Evolutionary conservation across 2,888 invertebrate genomes (phyloP), one percentile per base, ranked within the genome.

Genomic region (Himalopsyche anomala): DNA sequence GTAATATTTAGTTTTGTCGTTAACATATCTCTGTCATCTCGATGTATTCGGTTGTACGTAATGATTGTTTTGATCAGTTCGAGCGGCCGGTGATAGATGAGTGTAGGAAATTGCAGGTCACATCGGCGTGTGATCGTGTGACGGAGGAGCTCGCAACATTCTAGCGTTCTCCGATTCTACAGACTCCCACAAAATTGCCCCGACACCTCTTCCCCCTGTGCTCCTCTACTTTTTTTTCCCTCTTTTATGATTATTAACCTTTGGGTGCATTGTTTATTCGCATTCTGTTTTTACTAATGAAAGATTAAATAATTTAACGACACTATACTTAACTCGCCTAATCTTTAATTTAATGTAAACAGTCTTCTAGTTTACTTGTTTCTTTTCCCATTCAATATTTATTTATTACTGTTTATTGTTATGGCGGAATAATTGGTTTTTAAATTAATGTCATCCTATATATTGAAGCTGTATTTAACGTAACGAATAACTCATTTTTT

Each of bases 171-270:
- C 92, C 92, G 42, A 19, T 45, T 45, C 45, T 80, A 80, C 80
- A 80, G 42, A 28, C 51, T 80, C 80, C 51, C 42, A 11, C 92
- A 92, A 92, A 92, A 92, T 92, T 91, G 92, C 92, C 92, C 91
- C 92, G 92, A 92, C 92, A 91, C 90, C 91, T 91, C 90, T 91
- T 91, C 89, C 88, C 88, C 38, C 74, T 36, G 74, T 38, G 19
- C 12, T 86, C 85, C 88, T 85, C 86, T 85, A 84, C 87, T 88
- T 87, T 83, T 87, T 88, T 11, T 88, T 88, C 88, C 88, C 87
- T 89, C 36, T 89, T 89, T 87, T 85, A 85, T 83, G 86, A 84
- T 84, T 85, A 86, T 69, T 84, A 40, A 56, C 80, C 84, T 74
- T 74, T 38, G 74, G 74, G 74, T 74, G 74, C 74, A 74, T 74